Base-by-base conservation (phyloP, 2,888 invertebrate genomes). In the Spilosoma lubricipeda region DNA sequence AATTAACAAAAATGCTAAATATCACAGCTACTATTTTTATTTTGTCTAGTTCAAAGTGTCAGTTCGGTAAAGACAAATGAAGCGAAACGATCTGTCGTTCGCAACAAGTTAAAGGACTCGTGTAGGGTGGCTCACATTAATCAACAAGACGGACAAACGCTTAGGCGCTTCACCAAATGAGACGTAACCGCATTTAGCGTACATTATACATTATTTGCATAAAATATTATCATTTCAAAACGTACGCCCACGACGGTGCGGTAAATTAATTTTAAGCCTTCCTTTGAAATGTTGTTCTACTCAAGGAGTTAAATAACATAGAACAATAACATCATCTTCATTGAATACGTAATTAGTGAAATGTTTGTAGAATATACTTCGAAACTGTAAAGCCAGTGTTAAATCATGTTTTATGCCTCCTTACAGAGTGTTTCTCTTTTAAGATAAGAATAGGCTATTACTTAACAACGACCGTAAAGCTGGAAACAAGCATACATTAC, bases 31-130 rank as follows among this genome's bases (percentile, higher is more conserved):
- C 75, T 90, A 88, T 89, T 89, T 84, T 88, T 88, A 86, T 87
- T 85, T 82, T 80, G 85, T 81, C 85, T 83, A 85, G 83, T 83
- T 77, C 73, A 76, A 63, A 80, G 80, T 87, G 86, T 86, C 85
- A 82, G 86, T 80, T 84, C 77, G 81, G 84, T 83, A 84, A 85
- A 87, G 88, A 87, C 87, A 86, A 85, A 85, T 85, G 86, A 79
- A 86, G 82, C 77, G 78, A 85, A 86, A 90, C 88, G 87, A 86
- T 86, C 82, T 85, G 85, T 88, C 87, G 87, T 88, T 91, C 87
- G 90, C 92, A 93, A 93, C 91, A 92, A 93, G 91, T 92, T 90
- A 91, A 86, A 86, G 82, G 83, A 85, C 86, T 88, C 78, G 80
- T 85, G 83, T 85, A 87, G 86, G 86, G 86, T 86, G 87, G 81